Evolutionary conservation across 2,113 vertebrate species (phyloP).

Genomic region (Speoplatyrhinus poulsoni): DNA sequence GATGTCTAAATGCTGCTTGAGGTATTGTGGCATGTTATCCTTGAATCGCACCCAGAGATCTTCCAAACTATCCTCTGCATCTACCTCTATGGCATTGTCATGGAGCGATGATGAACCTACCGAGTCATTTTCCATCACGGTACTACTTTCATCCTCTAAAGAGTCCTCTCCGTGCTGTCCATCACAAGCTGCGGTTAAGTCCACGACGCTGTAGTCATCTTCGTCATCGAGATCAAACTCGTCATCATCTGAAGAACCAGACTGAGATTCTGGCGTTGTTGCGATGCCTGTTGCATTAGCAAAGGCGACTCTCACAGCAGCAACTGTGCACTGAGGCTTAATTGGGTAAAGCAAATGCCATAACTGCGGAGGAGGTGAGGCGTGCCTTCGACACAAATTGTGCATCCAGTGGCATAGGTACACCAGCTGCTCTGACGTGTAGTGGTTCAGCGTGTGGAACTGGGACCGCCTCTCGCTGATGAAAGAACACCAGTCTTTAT

Average conservation of each 20-base stretch:
- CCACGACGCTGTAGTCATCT: background rate
- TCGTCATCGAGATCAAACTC: slow-evolving; percentile 19
- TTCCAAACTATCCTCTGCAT: slow-evolving; percentile 40
- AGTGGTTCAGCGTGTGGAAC: slow-evolving; percentile 72
- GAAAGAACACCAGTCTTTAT: slow-evolving; percentile 69
- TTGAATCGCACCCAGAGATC: slow-evolving; percentile 69
- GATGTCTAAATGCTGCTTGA: slow-evolving; percentile 65
- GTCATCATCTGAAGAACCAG: background rate
- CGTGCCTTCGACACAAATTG: slow-evolving; percentile 34
- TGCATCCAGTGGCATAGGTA: slow-evolving; percentile 73
- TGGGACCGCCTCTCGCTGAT: slow-evolving; percentile 63
- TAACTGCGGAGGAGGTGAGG: slow-evolving; percentile 50
- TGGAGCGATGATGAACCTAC: slow-evolving; percentile 2
- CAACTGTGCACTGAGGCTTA: slow-evolving; percentile 60
- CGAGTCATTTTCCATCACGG: background rate
- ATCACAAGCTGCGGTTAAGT: background rate
- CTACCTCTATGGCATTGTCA: background rate
- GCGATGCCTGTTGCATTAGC: background rate
- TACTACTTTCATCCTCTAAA: slow-evolving; percentile 33
- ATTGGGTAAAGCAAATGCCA: slow-evolving; percentile 71
- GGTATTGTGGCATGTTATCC: slow-evolving; percentile 53
- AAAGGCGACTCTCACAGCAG: slow-evolving; percentile 64
- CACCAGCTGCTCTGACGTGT: slow-evolving; percentile 76
- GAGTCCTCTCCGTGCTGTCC: slow-evolving; percentile 9
- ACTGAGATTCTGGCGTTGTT: background rate